Conservation (phyloP, 2,888 invertebrate genomes). For the Drosophila flavopinicola region DNA sequence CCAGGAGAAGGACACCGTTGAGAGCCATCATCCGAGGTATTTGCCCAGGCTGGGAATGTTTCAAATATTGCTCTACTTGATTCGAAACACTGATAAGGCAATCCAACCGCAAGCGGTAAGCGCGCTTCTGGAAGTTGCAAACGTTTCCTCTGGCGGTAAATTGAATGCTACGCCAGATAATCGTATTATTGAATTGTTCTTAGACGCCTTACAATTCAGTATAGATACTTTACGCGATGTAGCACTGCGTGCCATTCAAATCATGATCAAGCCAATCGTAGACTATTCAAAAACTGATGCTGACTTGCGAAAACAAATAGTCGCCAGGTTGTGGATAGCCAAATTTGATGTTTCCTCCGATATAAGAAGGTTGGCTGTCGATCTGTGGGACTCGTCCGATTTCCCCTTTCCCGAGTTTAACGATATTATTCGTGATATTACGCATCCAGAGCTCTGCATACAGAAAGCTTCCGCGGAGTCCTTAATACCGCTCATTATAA, state of each 20-base stretch:
- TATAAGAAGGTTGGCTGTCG: slow-evolving; percentile 88
- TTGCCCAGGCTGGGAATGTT: slow-evolving; percentile 94
- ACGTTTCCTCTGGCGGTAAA: slow-evolving; percentile 88
- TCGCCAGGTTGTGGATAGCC: slow-evolving; percentile 92
- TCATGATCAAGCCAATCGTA: slow-evolving; percentile 88
- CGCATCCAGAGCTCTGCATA: slow-evolving; percentile 92
- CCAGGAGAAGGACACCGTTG: slow-evolving; percentile 81
- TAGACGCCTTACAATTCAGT: slow-evolving; percentile 91
- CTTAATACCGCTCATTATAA: slow-evolving; percentile 88
- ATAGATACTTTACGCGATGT: slow-evolving; percentile 91
- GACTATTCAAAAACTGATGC: slow-evolving; percentile 27
- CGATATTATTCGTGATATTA: slow-evolving; percentile 88
- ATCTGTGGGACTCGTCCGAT: slow-evolving; percentile 87
- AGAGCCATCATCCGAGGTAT: slow-evolving; percentile 89
- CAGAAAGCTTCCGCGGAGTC: slow-evolving; percentile 93
- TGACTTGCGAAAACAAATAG: slow-evolving; percentile 86
- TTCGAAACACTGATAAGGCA: slow-evolving; percentile 90
- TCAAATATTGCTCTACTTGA: slow-evolving; percentile 90
- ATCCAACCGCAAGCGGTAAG: slow-evolving; percentile 91
- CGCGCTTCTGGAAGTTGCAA: slow-evolving; percentile 92
- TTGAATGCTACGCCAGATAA: slow-evolving; percentile 87
- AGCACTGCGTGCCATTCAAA: slow-evolving; percentile 89
- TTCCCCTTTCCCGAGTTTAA: slow-evolving; percentile 85
- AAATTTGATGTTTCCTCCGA: slow-evolving; percentile 91
- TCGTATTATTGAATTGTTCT: slow-evolving; percentile 90